Conservation (phyloP, 2,888 invertebrate species). For the Gordius sp. region DNA sequence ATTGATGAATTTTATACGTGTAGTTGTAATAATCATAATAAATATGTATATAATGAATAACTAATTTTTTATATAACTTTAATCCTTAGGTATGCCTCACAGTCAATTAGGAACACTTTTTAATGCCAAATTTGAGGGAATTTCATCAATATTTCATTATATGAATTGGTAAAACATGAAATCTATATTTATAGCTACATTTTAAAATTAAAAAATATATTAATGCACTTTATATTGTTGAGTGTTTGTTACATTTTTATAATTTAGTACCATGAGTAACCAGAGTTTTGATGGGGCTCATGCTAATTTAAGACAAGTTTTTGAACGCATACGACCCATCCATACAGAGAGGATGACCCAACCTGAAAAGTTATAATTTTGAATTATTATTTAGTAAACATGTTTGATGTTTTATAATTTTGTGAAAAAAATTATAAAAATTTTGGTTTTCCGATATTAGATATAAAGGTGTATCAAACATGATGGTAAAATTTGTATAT, state of each 20-base stretch:
- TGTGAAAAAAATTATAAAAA: too few relatives aligned
- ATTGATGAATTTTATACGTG: background rate
- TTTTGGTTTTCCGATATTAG: too few relatives aligned
- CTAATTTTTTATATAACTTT: background rate
- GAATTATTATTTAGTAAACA: too few relatives aligned
- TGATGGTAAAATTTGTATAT: background rate
- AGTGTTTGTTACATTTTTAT: background rate
- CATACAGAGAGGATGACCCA: too few relatives aligned
- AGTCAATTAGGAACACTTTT: conserved; percentile 14
- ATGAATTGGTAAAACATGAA: background rate
- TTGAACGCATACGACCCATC: background rate
- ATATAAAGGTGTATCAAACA: background rate
- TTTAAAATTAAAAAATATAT: background rate
- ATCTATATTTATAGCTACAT: background rate
- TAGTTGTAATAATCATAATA: background rate
- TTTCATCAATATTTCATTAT: background rate
- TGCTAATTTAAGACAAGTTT: background rate
- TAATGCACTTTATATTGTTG: background rate
- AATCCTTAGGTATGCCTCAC: conserved; percentile 7
- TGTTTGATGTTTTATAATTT: too few relatives aligned
- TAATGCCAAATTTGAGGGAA: background rate
- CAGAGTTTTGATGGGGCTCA: conserved; percentile 12
- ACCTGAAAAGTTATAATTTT: too few relatives aligned
- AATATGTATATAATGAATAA: background rate
- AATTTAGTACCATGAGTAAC: background rate